phyloP scores from a whole-genome alignment of 2,888 invertebrate genomes.

The Drosophila ustulata region DNA sequence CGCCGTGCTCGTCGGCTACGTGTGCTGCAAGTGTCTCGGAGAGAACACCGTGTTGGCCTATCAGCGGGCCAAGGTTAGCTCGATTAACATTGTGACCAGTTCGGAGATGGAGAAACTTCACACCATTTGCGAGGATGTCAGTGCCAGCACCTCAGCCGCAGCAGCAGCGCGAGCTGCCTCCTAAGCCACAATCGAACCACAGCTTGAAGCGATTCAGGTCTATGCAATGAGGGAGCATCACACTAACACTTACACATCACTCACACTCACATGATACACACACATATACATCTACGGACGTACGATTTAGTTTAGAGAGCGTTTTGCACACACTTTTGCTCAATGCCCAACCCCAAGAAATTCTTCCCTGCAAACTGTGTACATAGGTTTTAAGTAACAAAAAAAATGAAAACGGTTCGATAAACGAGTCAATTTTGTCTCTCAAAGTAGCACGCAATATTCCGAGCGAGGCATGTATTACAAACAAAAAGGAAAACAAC shows the following conservation, averaged over 20 bases:
- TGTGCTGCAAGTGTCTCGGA: slow-evolving; percentile 94
- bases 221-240: slow-evolving; percentile 40
- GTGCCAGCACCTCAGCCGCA: slow-evolving; percentile 61
- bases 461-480: slow-evolving; percentile 68
- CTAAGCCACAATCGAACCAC: slow-evolving; percentile 23
- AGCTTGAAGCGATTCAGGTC: neutral
- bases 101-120: slow-evolving; percentile 84
- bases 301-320: slow-evolving; percentile 53
- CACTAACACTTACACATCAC: neutral
- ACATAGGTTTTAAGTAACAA: slow-evolving; percentile 59
- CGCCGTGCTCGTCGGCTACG: slow-evolving; percentile 93
- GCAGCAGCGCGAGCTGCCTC: slow-evolving; percentile 55
- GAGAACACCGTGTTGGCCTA: slow-evolving; percentile 95
- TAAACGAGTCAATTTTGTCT: slow-evolving; percentile 73
- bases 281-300: slow-evolving; percentile 31
- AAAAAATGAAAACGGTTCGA: slow-evolving; percentile 50
- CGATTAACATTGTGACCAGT: slow-evolving; percentile 89
- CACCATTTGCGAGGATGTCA: slow-evolving; percentile 84
- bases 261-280: neutral
- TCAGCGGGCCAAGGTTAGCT: slow-evolving; percentile 95
- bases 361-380: slow-evolving; percentile 64
- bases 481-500: slow-evolving; percentile 22
- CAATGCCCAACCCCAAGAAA: slow-evolving; percentile 49
- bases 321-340: slow-evolving; percentile 71
- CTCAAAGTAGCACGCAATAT: slow-evolving; percentile 64